Evolutionary conservation across 2,113 vertebrate genomes (phyloP).

Genomic region (Mixornis gularis): DNA sequence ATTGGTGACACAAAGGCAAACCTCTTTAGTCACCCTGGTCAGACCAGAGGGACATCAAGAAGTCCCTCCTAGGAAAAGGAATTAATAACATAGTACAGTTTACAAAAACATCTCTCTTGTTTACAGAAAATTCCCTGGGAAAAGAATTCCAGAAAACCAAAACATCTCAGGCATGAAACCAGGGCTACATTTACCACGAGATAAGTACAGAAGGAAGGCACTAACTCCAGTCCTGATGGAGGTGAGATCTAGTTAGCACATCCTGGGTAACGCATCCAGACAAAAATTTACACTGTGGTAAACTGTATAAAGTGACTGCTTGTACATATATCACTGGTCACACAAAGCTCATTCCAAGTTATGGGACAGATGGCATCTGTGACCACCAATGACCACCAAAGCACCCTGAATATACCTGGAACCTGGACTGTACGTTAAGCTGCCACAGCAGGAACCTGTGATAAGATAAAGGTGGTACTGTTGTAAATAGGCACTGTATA

Average conservation of each 20-base stretch:
- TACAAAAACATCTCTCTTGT: too few relatives aligned
- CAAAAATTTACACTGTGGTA: background rate
- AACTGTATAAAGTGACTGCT: background rate
- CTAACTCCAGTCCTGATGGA: background rate
- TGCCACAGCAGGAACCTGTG: background rate
- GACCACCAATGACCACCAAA: background rate
- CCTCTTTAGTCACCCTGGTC: too few relatives aligned
- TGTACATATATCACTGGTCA: background rate
- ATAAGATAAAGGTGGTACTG: background rate
- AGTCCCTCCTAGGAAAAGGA: too few relatives aligned
- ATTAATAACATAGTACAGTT: too few relatives aligned
- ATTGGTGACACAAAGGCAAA: too few relatives aligned
- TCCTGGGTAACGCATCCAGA: rapidly evolving
- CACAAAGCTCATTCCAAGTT: background rate
- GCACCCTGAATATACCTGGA: background rate
- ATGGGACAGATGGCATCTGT: background rate
- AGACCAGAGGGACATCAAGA: too few relatives aligned
- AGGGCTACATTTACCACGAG: background rate
- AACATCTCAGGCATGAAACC: too few relatives aligned
- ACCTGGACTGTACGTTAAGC: background rate
- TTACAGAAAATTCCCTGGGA: too few relatives aligned
- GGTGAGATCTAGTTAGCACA: background rate
- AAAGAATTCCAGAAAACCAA: too few relatives aligned
- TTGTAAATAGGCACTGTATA: too few relatives aligned
- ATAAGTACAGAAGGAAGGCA: background rate